Conservation (phyloP, 2,888 invertebrate genomes). For the Brassicogethes aeneus region DNA sequence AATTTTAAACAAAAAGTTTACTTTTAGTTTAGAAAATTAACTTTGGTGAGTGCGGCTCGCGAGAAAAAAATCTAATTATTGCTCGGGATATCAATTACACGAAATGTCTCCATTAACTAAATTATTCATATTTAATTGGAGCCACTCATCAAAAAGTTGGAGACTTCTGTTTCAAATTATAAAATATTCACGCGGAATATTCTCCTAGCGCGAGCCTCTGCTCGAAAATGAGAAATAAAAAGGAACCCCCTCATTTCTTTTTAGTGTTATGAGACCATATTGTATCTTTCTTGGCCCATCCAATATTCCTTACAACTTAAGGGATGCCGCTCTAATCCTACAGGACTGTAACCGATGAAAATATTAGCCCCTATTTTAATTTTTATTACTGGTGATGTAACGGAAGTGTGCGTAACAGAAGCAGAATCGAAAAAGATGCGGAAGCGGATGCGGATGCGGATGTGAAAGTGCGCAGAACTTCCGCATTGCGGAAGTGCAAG, state of each 20-base stretch:
- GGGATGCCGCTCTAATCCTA: too few relatives aligned
- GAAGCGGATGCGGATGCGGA: too few relatives aligned
- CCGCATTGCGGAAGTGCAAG: too few relatives aligned
- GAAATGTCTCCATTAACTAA: conserved; percentile 40
- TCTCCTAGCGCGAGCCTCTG: conserved; percentile 35
- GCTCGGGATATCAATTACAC: conserved; percentile 38
- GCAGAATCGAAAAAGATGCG: too few relatives aligned
- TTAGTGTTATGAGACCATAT: conserved; percentile 40
- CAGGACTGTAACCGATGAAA: too few relatives aligned
- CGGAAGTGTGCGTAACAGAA: too few relatives aligned
- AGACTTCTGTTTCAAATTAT: conserved; percentile 41
- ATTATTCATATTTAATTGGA: conserved; percentile 42
- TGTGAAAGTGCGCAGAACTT: too few relatives aligned
- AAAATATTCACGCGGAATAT: conserved; percentile 40
- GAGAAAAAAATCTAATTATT: conserved; percentile 31
- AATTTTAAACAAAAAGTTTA: too few relatives aligned
- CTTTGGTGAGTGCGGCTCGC: conserved; percentile 12
- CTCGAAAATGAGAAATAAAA: too few relatives aligned
- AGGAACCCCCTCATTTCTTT: conserved; percentile 37
- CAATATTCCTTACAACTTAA: conserved; percentile 10
- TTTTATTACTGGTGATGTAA: too few relatives aligned
- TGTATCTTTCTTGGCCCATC: conserved; percentile 23
- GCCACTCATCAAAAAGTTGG: conserved; percentile 41
- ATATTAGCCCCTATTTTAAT: too few relatives aligned
- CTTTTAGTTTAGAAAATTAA: conserved; percentile 20